Evolutionary conservation across 2,113 vertebrate species (phyloP), one percentile per base, ranked within the genome.

Genomic region (Cebus imitator): DNA sequence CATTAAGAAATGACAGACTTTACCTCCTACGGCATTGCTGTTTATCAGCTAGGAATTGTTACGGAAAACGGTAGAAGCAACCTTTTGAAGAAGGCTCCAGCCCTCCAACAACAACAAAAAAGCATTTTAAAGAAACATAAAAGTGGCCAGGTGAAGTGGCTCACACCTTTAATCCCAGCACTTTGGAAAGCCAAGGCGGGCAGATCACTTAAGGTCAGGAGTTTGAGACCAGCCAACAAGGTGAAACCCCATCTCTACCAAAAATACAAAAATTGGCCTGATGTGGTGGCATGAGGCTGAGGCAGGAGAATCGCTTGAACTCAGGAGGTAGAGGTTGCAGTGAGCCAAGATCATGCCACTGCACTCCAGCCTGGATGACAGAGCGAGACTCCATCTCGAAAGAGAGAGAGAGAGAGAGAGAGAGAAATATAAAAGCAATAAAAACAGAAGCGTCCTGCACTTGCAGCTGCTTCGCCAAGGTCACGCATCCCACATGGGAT

Each of bases 401-500:
- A 35, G 1, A 17, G 6, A 7, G 48, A n/a, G 48, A 48, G 16
- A 57, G 2, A 57, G 21, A 61, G 0, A 64, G 5, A 61, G 3
- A 61, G 11, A 30, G 27, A 64, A 14, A 64, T 2, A 64, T 3
- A 64, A 64, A 40, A 30, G 14, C 50, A 27, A 66, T 25, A 90
- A 37, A 86, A 68, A 16, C 20, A 27, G 21, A 40, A 80, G 11
- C 37, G 14, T 9, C 37, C 40, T 30, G 13, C 17, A 8, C 2
- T 4, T 3, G 57, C 64, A 48, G 1, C 1, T 27, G 35, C 43
- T n/a, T 32, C 11, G 30, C 32, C 66, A n/a, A 35, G 35, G 6
- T 4, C 0, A 35, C 2, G 6, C 11, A 11, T 55, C 30, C 30
- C 3, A 13, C 25, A 8, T 1, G 37, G 90, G 25, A 4, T 23